Base-by-base conservation (phyloP, 2,888 invertebrate genomes). In the Timandra comae region DNA sequence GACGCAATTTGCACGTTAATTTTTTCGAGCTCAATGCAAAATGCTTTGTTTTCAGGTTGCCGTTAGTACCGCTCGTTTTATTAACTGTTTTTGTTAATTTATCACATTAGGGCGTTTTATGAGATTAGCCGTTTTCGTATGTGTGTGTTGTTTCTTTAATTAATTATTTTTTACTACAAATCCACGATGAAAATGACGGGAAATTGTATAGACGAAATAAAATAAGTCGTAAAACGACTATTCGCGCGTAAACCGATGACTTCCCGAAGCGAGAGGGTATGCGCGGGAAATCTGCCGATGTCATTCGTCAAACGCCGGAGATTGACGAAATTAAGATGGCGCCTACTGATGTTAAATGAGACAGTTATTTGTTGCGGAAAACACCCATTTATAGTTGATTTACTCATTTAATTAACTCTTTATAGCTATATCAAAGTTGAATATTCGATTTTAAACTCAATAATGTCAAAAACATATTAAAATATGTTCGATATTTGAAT, bases 251-350 rank as follows among this genome's bases (percentile, higher is more conserved):
- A 48, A 45, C 50, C 50, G 45, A 68, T 61, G 62, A 60, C 57
- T 62, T 66, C 59, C 61, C 45, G 46, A 54, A 40, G 29, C 36
- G 28, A 41, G 34, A 37, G 38, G 35, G 41, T 35, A 29, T 32
- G 49, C 52, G 46, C 47, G 54, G 45, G 51, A 49, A 51, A 47
- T 51, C 55, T 56, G 50, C 49, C 49, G 46, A 50, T 48, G 43
- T 35, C 43, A 54, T 59, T 54, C 58, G 55, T 54, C 52, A 49
- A 30, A 53, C 33, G 40, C 66, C 66, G 68, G 68, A 68, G 68
- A 68, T 69, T 67, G 68, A 63, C 56, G 59, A 50, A 61, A 61
- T 62, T 57, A 54, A 46, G 54, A 45, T 54, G 47, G 57, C 57
- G 56, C 54, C 50, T 46, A 50, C 38, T 38, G 41, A 37, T 41